These are phyloP conservation scores for Seira sanloemensis DNA, from an alignment of 2,888 invertebrate genomes.

Conservation along the genomic window DNA sequence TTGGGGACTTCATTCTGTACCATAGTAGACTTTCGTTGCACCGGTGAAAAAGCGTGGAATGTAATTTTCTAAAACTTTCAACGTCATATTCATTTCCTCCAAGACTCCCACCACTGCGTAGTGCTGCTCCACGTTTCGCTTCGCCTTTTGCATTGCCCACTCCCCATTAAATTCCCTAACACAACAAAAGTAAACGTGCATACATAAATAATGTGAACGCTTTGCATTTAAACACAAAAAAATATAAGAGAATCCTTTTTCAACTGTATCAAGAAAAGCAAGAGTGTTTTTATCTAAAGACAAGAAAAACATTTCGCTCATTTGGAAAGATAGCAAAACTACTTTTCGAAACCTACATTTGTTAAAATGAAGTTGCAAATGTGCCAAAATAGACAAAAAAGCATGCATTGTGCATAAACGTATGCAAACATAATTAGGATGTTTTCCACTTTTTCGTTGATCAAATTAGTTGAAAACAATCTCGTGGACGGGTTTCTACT, in stretches of 20 bases:
- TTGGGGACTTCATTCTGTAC: conserved; percentile 78
- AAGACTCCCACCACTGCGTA: conserved; percentile 93
- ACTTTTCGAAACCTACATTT: neutral
- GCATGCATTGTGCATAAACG: neutral
- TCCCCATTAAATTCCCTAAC: conserved; percentile 88
- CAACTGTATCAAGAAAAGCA: conserved; percentile 8
- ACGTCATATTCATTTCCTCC: conserved; percentile 90
- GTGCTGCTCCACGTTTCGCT: conserved; percentile 89
- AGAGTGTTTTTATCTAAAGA: neutral
- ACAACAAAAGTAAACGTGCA: conserved; percentile 54
- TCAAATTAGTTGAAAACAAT: no score
- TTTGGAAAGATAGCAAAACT: neutral
- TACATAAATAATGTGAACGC: neutral
- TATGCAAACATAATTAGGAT: no score
- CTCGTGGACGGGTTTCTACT: no score
- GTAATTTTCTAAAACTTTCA: conserved; percentile 90
- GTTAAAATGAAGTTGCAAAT: neutral
- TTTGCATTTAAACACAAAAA: neutral
- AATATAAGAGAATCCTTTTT: no score
- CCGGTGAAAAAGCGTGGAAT: conserved; percentile 90
- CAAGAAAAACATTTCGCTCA: neutral
- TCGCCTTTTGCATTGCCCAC: conserved; percentile 89
- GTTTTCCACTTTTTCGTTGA: no score
- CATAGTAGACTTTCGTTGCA: conserved; percentile 86
- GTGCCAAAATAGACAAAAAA: neutral